Evolutionary conservation across 2,797 vertebrate genomes (phyloP).

Genomic region (Betta splendens): DNA sequence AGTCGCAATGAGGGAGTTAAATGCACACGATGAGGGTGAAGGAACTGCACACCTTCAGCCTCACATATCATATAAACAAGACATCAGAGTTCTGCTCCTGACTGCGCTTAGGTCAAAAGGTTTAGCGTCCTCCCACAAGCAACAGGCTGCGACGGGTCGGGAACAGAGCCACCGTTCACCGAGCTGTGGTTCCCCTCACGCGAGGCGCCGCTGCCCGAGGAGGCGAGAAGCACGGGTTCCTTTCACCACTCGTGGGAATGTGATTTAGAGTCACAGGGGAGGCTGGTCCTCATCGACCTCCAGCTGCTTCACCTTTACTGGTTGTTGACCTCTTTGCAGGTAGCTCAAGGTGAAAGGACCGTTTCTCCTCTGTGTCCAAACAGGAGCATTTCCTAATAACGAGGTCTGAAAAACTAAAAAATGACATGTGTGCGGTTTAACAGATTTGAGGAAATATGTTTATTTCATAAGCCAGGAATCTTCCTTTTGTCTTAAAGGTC

Average conservation of each 20-base stretch:
- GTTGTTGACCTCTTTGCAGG: conserved; percentile 29
- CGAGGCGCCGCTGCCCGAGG: not conserved
- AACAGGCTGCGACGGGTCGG: conserved; percentile 7
- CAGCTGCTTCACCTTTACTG: conserved; percentile 40
- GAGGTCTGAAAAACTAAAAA: not conserved
- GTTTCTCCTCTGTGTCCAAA: not conserved
- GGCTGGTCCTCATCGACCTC: conserved; percentile 33
- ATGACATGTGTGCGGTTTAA: no score
- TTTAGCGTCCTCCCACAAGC: conserved; percentile 27
- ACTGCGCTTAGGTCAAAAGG: conserved; percentile 22
- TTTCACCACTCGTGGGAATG: conserved; percentile 20
- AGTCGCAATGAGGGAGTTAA: not conserved
- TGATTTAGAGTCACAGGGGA: conserved; percentile 28
- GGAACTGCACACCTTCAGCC: not conserved
- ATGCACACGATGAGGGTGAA: not conserved
- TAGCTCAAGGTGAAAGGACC: conserved; percentile 27
- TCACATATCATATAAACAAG: not conserved
- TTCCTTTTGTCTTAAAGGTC: no score
- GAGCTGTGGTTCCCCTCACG: conserved; percentile 27
- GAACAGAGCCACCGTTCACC: conserved; percentile 10
- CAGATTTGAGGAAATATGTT: no score
- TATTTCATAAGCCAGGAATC: no score
- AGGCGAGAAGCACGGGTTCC: conserved; percentile 23
- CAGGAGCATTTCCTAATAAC: not conserved
- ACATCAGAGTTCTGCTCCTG: conserved; percentile 3